Evolutionary conservation across 23 tunicate genomes (phyloP), one percentile per base, ranked within the genome.

Genomic region (Diplosoma virens): DNA sequence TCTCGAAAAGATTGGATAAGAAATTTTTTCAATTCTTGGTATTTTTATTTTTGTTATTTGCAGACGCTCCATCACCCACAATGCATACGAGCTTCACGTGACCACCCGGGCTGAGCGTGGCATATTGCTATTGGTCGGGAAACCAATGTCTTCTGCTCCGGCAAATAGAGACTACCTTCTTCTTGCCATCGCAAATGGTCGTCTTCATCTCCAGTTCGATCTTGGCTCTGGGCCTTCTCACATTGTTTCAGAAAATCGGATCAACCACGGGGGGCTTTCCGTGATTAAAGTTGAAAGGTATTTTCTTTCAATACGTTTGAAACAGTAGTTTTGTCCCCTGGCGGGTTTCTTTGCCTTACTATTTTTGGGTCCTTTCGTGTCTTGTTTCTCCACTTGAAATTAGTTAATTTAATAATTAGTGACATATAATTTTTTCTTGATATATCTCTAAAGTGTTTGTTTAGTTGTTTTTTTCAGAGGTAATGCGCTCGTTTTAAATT

Each of bases 181-280:
- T 0, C 29, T 87, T 3, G 80, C 86, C 2, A 32, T 87, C 5
- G 74, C 65, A 32, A 31, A 64, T 28, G 94, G 94, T 1, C 30
- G 53, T 25, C 33, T 87, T 23, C 86, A 87, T 66, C 50, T 87
- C 34, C 61, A 67, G 0, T 87, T 48, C 47, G 75, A 87, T 63
- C 81, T 87, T 26, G 94, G 94, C 34, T 87, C 94, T 0, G 94
- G 94, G 46, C 94, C 86, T 17, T 81, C 94, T 18, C 75, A 80
- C 67, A 33, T 87, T 22, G 59, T 80, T 26, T 80, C 94, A 1
- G 68, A 75, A 25, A 54, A 71, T 25, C 54, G 71, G 25, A 60
- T 87, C 1, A 52, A 87, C 54, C 64, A 75, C 59, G 81, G 81
- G 27, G 14, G 35, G 33, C 71, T 75, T 76, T 52, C 45, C 30